Conservation (phyloP, 2,888 invertebrate species). For the Protonemura montana region DNA sequence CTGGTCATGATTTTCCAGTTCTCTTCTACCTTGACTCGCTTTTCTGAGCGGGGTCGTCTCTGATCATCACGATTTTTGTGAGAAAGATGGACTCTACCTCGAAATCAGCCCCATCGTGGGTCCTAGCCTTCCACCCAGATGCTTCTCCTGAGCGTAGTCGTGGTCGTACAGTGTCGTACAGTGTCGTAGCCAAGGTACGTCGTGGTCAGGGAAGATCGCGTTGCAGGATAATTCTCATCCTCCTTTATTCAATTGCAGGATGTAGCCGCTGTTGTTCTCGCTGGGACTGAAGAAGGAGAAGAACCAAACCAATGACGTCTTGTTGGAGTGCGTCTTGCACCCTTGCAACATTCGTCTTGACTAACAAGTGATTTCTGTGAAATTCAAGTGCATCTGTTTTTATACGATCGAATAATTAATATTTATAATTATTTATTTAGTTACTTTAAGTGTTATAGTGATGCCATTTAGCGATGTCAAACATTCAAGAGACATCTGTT, state of each 20-base stretch:
- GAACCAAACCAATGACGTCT: slow-evolving; percentile 10
- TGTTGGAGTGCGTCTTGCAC: neutral
- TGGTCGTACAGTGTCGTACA: no score
- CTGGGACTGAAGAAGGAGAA: neutral
- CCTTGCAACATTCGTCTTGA: slow-evolving; percentile 20
- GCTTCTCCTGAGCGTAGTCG: slow-evolving; percentile 22
- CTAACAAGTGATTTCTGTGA: no score
- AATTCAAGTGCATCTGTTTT: no score
- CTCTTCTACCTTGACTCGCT: slow-evolving; percentile 40
- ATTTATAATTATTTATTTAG: no score
- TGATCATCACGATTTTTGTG: slow-evolving; percentile 15
- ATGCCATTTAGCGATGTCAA: no score
- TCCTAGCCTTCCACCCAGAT: neutral
- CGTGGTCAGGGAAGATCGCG: neutral
- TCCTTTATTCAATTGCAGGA: no score
- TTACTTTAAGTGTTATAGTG: no score
- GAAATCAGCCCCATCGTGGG: slow-evolving; percentile 28
- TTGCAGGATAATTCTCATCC: neutral
- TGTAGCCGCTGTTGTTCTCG: no score
- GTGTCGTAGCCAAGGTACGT: neutral
- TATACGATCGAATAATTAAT: no score
- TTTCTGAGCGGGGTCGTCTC: slow-evolving; percentile 13
- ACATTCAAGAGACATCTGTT: no score
- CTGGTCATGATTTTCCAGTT: no score
- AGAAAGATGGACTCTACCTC: slow-evolving; percentile 8